Evolutionary conservation across 2,888 invertebrate species (phyloP).

Genomic region (Nemoura dubitans): DNA sequence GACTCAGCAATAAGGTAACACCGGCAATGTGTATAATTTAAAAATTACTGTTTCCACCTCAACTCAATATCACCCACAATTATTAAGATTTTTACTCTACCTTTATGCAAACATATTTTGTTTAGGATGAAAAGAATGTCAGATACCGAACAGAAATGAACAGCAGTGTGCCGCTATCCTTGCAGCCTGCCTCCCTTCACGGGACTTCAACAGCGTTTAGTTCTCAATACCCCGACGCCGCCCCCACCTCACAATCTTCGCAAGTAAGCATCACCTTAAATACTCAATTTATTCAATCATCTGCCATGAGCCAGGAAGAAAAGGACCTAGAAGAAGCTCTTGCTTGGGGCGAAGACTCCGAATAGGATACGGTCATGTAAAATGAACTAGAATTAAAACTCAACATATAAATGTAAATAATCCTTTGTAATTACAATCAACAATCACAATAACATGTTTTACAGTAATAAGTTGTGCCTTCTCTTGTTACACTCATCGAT

Average conservation of each 20-base stretch:
- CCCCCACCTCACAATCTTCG: too few relatives aligned
- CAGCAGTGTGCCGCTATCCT: too few relatives aligned
- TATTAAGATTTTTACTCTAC: too few relatives aligned
- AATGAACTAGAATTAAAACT: background rate
- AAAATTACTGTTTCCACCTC: too few relatives aligned
- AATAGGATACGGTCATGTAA: background rate
- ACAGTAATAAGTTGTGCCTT: constrained; percentile 27
- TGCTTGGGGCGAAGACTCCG: background rate
- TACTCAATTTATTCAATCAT: background rate
- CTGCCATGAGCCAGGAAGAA: background rate
- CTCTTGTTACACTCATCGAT: constrained; percentile 9
- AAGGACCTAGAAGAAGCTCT: background rate
- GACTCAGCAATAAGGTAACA: background rate
- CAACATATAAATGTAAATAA: constrained; percentile 21
- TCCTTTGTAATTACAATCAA: constrained; percentile 30
- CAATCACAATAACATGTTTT: constrained; percentile 29
- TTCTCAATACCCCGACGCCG: too few relatives aligned
- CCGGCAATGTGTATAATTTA: background rate
- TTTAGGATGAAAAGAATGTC: too few relatives aligned
- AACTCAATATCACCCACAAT: too few relatives aligned
- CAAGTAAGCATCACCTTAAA: background rate
- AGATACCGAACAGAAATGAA: too few relatives aligned
- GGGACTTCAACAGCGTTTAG: too few relatives aligned
- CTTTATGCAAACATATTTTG: too few relatives aligned
- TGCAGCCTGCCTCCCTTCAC: too few relatives aligned